These are phyloP conservation scores for Drosophila subquinaria DNA, from an alignment of 2,888 invertebrate species.

Conservation along the genomic window DNA sequence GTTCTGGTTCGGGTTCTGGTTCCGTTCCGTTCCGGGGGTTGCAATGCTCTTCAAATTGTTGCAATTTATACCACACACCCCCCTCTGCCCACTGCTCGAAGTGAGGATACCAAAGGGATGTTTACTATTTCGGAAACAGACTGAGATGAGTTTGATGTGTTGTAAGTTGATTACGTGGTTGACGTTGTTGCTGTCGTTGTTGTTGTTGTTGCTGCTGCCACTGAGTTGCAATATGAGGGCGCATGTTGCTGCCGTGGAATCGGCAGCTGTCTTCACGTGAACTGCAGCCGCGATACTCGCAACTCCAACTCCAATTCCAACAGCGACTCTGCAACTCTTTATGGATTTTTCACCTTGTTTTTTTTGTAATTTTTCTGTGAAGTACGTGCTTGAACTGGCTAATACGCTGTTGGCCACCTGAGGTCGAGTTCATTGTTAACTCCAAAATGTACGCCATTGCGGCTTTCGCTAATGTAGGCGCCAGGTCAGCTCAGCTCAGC, in stretches of 20 bases:
- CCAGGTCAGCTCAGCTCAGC: slow-evolving; percentile 33
- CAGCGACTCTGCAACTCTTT: slow-evolving; percentile 45
- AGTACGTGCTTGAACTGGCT: slow-evolving; percentile 76
- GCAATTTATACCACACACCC: slow-evolving; percentile 53
- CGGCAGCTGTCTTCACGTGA: slow-evolving; percentile 66
- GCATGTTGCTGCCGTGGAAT: slow-evolving; percentile 64
- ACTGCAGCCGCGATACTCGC: slow-evolving; percentile 64
- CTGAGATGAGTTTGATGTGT: slow-evolving; percentile 39
- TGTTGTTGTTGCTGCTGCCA: slow-evolving; percentile 49
- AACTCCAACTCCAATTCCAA: slow-evolving; percentile 7
- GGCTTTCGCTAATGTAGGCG: slow-evolving; percentile 62
- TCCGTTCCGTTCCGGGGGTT: slow-evolving; percentile 42
- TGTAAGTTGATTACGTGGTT: slow-evolving; percentile 82
- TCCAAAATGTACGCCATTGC: slow-evolving; percentile 27
- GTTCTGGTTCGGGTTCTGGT: slow-evolving; percentile 44
- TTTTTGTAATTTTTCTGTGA: slow-evolving; percentile 18
- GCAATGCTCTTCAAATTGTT: slow-evolving; percentile 50
- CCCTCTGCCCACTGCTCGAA: not conserved
- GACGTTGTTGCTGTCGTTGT: slow-evolving; percentile 61
- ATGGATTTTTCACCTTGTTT: slow-evolving; percentile 64
- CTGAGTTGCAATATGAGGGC: slow-evolving; percentile 73
- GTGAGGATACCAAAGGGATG: slow-evolving; percentile 51
- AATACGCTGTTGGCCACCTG: slow-evolving; percentile 58
- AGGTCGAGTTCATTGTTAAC: slow-evolving; percentile 29
- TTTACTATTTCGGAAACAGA: slow-evolving; percentile 49